Conservation (phyloP, 2,113 vertebrate genomes). For the Tychaedon coryphoeus region DNA sequence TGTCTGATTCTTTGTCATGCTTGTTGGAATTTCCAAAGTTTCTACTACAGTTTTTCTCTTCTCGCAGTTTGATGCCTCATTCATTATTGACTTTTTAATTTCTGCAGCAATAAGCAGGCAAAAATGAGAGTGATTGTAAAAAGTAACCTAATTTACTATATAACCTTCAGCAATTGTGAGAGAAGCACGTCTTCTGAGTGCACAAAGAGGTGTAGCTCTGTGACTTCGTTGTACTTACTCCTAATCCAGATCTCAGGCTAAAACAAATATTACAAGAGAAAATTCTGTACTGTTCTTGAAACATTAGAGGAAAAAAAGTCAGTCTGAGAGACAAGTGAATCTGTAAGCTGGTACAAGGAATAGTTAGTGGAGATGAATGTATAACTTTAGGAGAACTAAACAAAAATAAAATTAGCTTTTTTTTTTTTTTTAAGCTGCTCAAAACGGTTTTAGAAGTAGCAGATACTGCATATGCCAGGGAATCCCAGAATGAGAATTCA, state of each 20-base stretch:
- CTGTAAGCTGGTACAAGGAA: background rate
- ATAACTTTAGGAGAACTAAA: background rate
- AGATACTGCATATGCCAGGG: background rate
- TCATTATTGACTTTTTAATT: slow-evolving; percentile 47
- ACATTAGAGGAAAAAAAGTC: background rate
- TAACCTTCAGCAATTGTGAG: background rate
- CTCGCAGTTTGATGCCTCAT: background rate
- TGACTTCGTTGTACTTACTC: background rate
- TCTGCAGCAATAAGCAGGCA: background rate
- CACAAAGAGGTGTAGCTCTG: background rate
- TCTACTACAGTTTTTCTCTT: background rate
- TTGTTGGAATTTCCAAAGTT: background rate
- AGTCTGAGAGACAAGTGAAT: background rate
- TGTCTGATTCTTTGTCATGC: background rate
- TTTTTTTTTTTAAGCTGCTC: background rate
- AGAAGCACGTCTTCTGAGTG: background rate
- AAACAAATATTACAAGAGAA: background rate
- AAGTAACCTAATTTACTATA: background rate
- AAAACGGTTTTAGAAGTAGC: background rate
- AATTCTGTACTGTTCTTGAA: background rate
- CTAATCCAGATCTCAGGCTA: background rate
- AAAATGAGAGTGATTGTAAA: background rate
- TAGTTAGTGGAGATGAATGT: background rate
- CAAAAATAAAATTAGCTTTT: background rate
- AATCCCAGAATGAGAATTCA: background rate